Percentiles rank a stretch among this genome's conserved stretches.
Evolutionary conservation across 2,888 invertebrate species (phyloP).

Genomic region (Mythimna albipuncta): DNA sequence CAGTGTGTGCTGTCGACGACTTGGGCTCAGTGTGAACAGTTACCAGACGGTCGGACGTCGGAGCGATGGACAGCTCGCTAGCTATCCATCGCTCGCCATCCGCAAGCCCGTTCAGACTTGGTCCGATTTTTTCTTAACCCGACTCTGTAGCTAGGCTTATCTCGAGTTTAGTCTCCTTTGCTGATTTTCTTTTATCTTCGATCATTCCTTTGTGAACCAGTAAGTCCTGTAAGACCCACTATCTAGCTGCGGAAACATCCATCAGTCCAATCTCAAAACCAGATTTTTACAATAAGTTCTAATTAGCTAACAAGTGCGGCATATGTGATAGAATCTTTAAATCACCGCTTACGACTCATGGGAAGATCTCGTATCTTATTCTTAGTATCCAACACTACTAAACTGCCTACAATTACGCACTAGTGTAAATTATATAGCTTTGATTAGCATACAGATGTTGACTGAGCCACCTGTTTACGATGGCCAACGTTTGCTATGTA

Average conservation of each 20-base stretch:
- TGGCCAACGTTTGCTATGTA: conserved; percentile 25
- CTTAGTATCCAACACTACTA: conserved; percentile 35
- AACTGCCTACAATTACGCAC: conserved; percentile 46
- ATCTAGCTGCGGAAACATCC: background rate
- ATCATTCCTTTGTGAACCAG: background rate
- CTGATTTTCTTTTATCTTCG: background rate
- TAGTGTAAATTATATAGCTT: conserved; percentile 48
- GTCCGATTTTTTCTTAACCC: conserved; percentile 5
- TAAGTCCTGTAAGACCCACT: background rate
- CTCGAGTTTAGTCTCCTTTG: background rate
- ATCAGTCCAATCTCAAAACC: conserved; percentile 15
- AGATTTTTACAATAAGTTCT: conserved; percentile 54
- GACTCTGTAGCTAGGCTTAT: background rate
- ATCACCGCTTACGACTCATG: conserved; percentile 44
- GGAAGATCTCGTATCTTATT: conserved; percentile 49
- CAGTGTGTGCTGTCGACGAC: too few relatives aligned
- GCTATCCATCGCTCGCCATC: too few relatives aligned
- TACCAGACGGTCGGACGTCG: too few relatives aligned
- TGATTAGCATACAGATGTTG: conserved; percentile 33
- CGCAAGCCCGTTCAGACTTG: too few relatives aligned
- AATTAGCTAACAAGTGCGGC: conserved; percentile 36
- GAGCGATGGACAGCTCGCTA: too few relatives aligned
- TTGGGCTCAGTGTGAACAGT: too few relatives aligned
- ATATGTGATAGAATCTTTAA: conserved; percentile 38
- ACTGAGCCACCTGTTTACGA: conserved; percentile 40